Evolutionary conservation across 2,113 vertebrate genomes (phyloP), one percentile per base, ranked within the genome.

Genomic region (Hiodon alosoides): DNA sequence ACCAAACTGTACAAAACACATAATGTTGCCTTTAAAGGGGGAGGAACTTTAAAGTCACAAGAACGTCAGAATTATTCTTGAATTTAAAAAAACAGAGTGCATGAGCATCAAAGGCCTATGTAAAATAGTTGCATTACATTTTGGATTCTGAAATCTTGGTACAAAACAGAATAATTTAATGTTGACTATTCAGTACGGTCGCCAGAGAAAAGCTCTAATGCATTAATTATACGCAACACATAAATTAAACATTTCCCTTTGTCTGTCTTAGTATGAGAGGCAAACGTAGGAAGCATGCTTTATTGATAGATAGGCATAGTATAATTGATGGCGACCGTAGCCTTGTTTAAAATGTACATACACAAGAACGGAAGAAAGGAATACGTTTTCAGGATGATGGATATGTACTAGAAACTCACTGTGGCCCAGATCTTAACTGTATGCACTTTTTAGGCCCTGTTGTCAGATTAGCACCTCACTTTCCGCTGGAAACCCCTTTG

Each of bases 241-340:
- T 82, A 78, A 83, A 85, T 82, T 79, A 87, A 81, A 84, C 71
- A 86, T 78, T 65, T 62, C 47, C 65, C 64, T 73, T 67, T 77
- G 70, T 71, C 72, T 64, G 61, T 59, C 72, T 73, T 67, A 47
- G 13, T 61, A 48, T 51, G 50, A 58, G 67, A 65, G 69, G 61
- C 75, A 60, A 75, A 31, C 31, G 31, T 71, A 50, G 79, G 70
- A 73, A 76, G 83, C 76, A 79, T 75, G 72, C 73, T 61, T 81
- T 76, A 54, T 79, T 66, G 55, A 50, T 60, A 79, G 60, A 70
- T 48, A 31, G 11, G 11, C 50, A 59, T 51, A 52, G 67, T 51
- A 17, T 68, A 65, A 73, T 10, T 4, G 13, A 17, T 16, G 9
- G 16, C 9, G 69, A 77, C 60, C 53, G 64, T 77, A 72, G 71